phyloP scores from a whole-genome alignment of 2,797 vertebrate genomes.

The Epinephelus awoara region DNA sequence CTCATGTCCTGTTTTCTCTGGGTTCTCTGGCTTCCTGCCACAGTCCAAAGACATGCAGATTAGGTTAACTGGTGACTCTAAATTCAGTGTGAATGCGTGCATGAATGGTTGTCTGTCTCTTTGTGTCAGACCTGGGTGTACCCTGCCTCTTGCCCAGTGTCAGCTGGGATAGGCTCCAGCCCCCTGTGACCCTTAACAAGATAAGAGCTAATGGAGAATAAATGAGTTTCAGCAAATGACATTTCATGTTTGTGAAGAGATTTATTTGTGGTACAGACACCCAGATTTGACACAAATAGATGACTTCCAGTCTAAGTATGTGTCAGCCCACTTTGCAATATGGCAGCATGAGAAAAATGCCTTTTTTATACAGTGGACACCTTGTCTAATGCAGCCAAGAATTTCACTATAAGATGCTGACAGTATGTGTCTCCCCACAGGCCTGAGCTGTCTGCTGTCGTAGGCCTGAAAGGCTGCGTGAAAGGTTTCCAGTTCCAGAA shows the following conservation, averaged over 20 bases:
- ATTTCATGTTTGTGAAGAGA: neutral
- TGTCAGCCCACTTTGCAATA: neutral
- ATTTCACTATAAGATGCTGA: neutral
- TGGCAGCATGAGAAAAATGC: neutral
- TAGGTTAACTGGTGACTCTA: too few species aligned
- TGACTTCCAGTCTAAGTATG: neutral
- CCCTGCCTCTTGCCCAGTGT: too few species aligned
- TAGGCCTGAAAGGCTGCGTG: slow-evolving; percentile 94
- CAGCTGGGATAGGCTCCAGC: too few species aligned
- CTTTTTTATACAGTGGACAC: neutral
- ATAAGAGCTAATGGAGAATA: too few species aligned
- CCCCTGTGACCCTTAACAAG: too few species aligned
- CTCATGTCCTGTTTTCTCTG: too few species aligned
- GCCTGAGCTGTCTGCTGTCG: slow-evolving; percentile 87
- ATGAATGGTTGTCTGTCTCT: too few species aligned
- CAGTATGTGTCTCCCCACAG: slow-evolving; percentile 62
- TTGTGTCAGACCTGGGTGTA: too few species aligned
- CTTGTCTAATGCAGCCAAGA: neutral
- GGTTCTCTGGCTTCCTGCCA: too few species aligned
- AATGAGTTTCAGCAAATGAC: neutral
- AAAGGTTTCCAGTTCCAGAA: slow-evolving; percentile 99
- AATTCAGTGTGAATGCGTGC: too few species aligned
- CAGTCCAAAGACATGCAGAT: too few species aligned
- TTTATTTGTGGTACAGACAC: neutral
- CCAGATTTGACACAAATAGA: neutral